phyloP scores from a whole-genome alignment of 2,113 vertebrate genomes.

The Synodontis membranacea region DNA sequence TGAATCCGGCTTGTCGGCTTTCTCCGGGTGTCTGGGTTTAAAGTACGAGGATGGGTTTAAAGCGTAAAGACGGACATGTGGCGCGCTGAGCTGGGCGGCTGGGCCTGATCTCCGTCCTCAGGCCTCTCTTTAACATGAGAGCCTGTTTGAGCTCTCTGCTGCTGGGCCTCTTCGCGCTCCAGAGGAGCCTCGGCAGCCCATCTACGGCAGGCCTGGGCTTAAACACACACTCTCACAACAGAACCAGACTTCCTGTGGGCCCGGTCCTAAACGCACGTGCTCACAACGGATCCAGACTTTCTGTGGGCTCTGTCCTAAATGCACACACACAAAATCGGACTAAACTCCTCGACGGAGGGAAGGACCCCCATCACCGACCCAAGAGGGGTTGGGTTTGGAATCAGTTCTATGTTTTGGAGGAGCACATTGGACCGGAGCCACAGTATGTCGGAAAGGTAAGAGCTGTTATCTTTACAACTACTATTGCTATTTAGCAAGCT shows the following conservation, averaged over 20 bases:
- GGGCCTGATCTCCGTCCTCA: conserved; percentile 64
- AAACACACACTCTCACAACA: conserved; percentile 61
- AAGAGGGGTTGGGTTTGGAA: conserved; percentile 92
- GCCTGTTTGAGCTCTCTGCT: conserved; percentile 80
- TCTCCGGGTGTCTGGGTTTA: conserved; percentile 16
- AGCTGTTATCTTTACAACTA: not conserved
- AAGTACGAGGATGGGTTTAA: conserved; percentile 55
- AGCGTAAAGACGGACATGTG: conserved; percentile 71
- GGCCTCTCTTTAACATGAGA: conserved; percentile 79
- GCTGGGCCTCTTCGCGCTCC: conserved; percentile 84
- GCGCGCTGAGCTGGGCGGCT: conserved; percentile 65
- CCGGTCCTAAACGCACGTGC: not conserved
- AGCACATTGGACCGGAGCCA: conserved; percentile 86
- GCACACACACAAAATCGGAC: conserved; percentile 74
- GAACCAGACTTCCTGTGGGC: not conserved
- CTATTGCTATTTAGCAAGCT: not conserved
- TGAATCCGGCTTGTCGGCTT: conserved; percentile 18
- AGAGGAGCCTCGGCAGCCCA: conserved; percentile 76
- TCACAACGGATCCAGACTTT: conserved; percentile 68
- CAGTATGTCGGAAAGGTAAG: conserved; percentile 89
- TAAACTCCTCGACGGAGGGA: conserved; percentile 77
- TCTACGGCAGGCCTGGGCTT: conserved; percentile 76
- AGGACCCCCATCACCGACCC: conserved; percentile 84
- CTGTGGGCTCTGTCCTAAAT: conserved; percentile 75
- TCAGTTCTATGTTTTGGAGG: conserved; percentile 94